phyloP scores from a whole-genome alignment of 1,140 invertebrate genomes.

The Lasioglossum albipes region DNA sequence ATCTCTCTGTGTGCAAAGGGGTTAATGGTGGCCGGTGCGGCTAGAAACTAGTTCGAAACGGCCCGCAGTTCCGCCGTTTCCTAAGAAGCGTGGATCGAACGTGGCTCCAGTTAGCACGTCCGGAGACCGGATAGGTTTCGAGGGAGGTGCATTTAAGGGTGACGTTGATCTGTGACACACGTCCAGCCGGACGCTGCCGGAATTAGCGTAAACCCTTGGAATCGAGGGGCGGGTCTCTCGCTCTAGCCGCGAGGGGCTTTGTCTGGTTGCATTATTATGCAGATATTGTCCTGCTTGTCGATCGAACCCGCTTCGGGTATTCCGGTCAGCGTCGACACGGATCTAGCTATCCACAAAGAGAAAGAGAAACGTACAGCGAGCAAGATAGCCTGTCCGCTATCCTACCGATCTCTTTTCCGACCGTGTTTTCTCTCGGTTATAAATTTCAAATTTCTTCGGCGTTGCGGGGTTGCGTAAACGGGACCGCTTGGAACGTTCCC shows the following conservation, averaged over 20 bases:
- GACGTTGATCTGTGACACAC: conserved; percentile 23
- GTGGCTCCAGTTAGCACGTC: too few species aligned
- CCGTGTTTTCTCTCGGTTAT: neutral
- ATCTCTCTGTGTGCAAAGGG: too few species aligned
- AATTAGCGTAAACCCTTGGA: conserved; percentile 19
- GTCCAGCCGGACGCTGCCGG: conserved; percentile 6
- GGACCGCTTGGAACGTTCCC: conserved; percentile 34
- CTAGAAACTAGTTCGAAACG: too few species aligned
- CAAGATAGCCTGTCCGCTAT: too few species aligned
- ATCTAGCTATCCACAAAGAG: neutral
- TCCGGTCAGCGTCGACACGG: neutral
- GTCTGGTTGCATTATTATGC: conserved; percentile 55
- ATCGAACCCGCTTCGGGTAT: conserved; percentile 35
- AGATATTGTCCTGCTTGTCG: conserved; percentile 43
- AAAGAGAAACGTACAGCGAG: too few species aligned
- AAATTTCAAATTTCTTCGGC: conserved; percentile 59
- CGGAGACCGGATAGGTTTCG: too few species aligned
- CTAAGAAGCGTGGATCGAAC: conserved; percentile 8
- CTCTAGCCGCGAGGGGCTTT: neutral
- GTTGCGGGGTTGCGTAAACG: neutral
- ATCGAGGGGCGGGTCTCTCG: neutral
- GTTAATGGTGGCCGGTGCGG: too few species aligned
- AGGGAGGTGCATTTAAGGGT: neutral
- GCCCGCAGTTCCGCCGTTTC: too few species aligned
- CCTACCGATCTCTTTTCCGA: too few species aligned